phyloP scores from a whole-genome alignment of 64 coral and sea anemone species.

The Stichodactyla helianthus region DNA sequence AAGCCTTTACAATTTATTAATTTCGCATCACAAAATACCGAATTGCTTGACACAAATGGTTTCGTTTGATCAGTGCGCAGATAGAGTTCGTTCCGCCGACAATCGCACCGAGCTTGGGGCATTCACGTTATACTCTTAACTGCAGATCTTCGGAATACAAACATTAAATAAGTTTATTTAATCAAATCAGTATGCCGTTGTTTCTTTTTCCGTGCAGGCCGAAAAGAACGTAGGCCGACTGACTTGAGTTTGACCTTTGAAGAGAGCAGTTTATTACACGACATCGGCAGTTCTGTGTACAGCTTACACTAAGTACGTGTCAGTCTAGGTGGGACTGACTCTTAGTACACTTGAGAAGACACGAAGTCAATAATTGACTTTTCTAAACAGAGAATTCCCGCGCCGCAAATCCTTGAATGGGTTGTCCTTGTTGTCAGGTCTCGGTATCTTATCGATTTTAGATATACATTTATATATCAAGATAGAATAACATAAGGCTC shows the following conservation, averaged over 20 bases:
- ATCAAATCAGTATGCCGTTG: neutral
- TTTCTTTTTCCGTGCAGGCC: neutral
- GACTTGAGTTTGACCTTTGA: slow-evolving; percentile 9
- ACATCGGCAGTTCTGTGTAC: slow-evolving; percentile 7
- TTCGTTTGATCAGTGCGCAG: slow-evolving; percentile 21
- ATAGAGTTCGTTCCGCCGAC: slow-evolving; percentile 14
- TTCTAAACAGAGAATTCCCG: neutral
- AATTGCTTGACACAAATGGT: slow-evolving; percentile 21
- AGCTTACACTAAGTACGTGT: slow-evolving; percentile 10
- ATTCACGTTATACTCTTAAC: neutral
- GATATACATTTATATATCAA: neutral
- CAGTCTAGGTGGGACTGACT: neutral
- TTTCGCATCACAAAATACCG: slow-evolving; percentile 22
- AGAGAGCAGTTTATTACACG: slow-evolving; percentile 11
- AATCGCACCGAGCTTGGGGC: neutral
- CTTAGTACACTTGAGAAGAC: neutral
- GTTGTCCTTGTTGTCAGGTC: neutral
- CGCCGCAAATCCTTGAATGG: neutral
- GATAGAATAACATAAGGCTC: neutral
- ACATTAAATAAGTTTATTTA: neutral
- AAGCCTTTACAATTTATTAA: slow-evolving; percentile 43
- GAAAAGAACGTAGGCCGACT: neutral
- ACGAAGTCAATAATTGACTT: neutral
- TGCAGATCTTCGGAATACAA: neutral
- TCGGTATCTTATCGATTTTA: neutral